Percentiles rank a stretch among this genome's conserved stretches.
These are phyloP conservation scores for Petromus typicus DNA, from an alignment of 2,113 vertebrate species.

Conservation along the genomic window DNA sequence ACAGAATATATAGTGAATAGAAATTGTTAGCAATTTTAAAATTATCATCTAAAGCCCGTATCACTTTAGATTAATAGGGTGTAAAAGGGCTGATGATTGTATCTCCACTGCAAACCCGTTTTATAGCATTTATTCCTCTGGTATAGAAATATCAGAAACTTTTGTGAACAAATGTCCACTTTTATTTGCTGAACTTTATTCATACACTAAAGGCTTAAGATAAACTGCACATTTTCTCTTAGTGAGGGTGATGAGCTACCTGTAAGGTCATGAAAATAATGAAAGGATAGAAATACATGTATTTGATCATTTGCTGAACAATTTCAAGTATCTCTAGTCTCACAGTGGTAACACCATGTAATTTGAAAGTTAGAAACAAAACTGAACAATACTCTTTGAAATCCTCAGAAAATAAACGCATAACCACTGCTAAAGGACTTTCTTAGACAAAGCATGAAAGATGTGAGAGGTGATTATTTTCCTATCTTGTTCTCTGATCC, in stretches of 20 bases:
- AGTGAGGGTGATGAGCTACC: conserved; percentile 23
- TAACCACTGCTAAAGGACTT: neutral
- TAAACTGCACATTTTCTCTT: neutral
- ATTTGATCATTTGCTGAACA: neutral
- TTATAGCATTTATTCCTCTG: neutral
- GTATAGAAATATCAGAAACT: conserved; percentile 24
- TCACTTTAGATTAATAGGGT: conserved; percentile 29
- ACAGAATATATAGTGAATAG: neutral
- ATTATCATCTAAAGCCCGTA: conserved; percentile 4
- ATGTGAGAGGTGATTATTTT: accelerated
- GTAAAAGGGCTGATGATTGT: neutral
- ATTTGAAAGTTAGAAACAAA: neutral
- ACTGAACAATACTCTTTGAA: neutral
- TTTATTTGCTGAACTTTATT: conserved; percentile 70
- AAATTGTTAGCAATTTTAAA: conserved; percentile 1
- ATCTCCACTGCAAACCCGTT: neutral
- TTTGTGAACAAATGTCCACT: conserved; percentile 77
- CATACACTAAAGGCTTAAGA: conserved; percentile 50
- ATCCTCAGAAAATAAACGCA: neutral
- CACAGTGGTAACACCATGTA: no score
- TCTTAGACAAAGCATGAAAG: neutral
- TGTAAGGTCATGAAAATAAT: conserved; percentile 7
- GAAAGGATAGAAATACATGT: neutral
- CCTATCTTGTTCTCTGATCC: neutral
- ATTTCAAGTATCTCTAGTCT: neutral